Evolutionary conservation across 1,140 invertebrate genomes (phyloP).

Genomic region (Leptonema lineaticorne): DNA sequence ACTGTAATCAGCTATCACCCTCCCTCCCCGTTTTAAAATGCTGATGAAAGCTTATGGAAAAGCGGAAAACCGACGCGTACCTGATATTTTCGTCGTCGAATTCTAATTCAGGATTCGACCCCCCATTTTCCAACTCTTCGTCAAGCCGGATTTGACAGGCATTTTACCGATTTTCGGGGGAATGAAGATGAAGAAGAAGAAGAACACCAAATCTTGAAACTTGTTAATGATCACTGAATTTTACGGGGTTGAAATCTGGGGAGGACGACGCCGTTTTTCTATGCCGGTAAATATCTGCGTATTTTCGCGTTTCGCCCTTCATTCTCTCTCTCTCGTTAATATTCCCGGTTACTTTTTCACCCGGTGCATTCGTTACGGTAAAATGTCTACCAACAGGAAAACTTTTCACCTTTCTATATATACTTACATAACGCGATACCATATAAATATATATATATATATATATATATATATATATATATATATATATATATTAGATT

Average conservation of each 20-base stretch:
- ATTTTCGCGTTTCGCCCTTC: not conserved
- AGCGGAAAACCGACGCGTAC: not conserved
- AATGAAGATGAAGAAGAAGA: no score
- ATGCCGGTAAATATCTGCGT: not conserved
- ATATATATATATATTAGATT: not conserved
- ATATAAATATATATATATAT: not conserved
- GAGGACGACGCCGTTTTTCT: not conserved
- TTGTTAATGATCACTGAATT: constrained; percentile 17
- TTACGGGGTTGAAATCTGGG: not conserved
- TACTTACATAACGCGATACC: not conserved
- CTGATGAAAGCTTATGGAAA: not conserved
- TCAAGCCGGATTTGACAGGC: constrained; percentile 5
- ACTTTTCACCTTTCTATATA: not conserved
- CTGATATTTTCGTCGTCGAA: not conserved
- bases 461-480: not conserved
- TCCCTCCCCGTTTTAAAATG: no score
- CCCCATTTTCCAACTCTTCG: not conserved
- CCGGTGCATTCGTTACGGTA: not conserved
- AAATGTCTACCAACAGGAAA: no score
- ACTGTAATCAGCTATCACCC: no score
- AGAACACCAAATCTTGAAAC: constrained; percentile 11
- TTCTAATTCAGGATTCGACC: not conserved
- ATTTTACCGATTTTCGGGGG: not conserved
- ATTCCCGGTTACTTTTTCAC: not conserved
- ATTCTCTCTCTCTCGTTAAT: not conserved